Evolutionary conservation across 2,797 vertebrate species (phyloP).

Genomic region (Menidia menidia): DNA sequence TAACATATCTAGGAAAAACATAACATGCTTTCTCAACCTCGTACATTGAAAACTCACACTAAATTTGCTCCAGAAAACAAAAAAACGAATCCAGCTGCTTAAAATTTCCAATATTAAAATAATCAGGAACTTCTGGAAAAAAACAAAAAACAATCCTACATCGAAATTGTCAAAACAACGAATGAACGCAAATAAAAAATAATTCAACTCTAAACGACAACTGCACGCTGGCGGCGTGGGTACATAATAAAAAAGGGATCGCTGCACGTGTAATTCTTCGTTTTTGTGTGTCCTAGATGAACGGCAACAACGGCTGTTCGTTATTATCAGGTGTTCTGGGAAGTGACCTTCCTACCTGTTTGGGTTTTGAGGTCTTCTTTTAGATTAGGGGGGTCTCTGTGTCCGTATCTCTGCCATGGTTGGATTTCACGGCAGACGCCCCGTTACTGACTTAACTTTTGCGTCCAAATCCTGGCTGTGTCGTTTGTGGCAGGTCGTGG

Average conservation of each 20-base stretch:
- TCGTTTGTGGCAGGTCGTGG: constrained; percentile 35
- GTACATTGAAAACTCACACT: constrained; percentile 81
- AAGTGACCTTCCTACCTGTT: constrained; percentile 88
- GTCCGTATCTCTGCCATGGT: constrained; percentile 76
- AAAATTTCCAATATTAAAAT: constrained; percentile 72
- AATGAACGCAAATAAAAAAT: constrained; percentile 76
- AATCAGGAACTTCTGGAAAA: constrained; percentile 39
- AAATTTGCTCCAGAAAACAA: constrained; percentile 68
- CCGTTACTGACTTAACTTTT: constrained; percentile 65
- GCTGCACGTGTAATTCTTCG: constrained; percentile 55
- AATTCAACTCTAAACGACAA: constrained; percentile 70
- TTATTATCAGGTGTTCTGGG: constrained; percentile 81
- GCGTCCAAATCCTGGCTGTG: constrained; percentile 64
- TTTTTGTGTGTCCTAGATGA: constrained; percentile 76
- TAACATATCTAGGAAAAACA: constrained; percentile 82
- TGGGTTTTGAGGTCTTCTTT: constrained; percentile 80
- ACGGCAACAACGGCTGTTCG: constrained; percentile 72
- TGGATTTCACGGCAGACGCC: constrained; percentile 73
- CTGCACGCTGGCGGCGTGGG: constrained; percentile 61
- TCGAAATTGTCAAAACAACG: constrained; percentile 62
- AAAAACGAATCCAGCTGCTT: constrained; percentile 66
- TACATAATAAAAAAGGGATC: constrained; percentile 66
- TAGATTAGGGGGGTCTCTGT: constrained; percentile 72
- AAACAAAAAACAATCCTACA: constrained; percentile 72
- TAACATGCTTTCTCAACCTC: constrained; percentile 81